Conservation (phyloP, 1,140 invertebrate genomes). For the Grapholita molesta region DNA sequence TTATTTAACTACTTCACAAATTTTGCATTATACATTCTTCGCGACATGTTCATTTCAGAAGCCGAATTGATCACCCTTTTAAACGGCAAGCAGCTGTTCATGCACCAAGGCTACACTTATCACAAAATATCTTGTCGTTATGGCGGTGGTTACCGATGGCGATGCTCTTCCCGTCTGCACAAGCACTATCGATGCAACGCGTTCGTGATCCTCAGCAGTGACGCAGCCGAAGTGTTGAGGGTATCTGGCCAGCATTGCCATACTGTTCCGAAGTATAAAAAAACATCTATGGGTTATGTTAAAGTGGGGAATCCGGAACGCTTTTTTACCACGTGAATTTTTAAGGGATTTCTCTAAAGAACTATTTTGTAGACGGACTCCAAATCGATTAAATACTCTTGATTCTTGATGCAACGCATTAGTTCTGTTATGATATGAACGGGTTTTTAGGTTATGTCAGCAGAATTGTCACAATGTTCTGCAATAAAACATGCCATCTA, state of each 20-base stretch:
- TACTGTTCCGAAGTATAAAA: constrained; percentile 25
- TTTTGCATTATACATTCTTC: no score
- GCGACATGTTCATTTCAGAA: background rate
- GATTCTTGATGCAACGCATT: no score
- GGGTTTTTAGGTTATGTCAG: no score
- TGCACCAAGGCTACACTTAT: background rate
- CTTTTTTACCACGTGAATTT: background rate
- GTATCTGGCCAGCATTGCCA: constrained; percentile 28
- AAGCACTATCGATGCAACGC: constrained; percentile 27
- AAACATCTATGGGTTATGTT: constrained; percentile 7
- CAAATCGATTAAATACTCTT: no score
- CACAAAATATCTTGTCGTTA: background rate
- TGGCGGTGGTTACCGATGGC: background rate
- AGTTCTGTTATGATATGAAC: no score
- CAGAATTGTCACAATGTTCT: no score
- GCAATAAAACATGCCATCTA: no score
- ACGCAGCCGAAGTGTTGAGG: constrained; percentile 24
- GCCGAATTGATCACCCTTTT: background rate
- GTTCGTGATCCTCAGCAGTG: constrained; percentile 31
- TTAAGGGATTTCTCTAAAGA: no score
- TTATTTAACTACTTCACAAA: no score
- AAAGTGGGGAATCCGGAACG: background rate
- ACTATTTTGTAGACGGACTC: no score
- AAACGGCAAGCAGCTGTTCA: background rate
- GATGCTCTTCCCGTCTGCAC: background rate